Evolutionary conservation across 2,113 vertebrate species (phyloP).

Genomic region (Pteruthius melanotis): DNA sequence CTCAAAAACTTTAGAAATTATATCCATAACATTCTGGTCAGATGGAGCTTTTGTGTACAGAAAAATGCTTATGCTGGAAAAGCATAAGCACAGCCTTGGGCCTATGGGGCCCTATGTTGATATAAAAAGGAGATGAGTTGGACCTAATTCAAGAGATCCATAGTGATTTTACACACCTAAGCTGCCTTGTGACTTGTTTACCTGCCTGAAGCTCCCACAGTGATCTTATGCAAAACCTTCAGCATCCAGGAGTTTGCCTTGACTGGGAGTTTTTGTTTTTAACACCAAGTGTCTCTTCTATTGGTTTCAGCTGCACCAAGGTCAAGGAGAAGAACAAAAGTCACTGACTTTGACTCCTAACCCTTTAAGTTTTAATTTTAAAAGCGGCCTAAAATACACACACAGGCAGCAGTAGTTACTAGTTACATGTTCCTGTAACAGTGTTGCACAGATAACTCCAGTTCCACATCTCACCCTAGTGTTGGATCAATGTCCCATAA

Average conservation of each 20-base stretch:
- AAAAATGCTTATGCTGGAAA: background rate
- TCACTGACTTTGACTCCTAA: background rate
- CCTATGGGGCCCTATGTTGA: background rate
- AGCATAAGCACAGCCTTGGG: slow-evolving; percentile 23
- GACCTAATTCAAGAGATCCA: slow-evolving; percentile 35
- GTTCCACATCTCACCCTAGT: background rate
- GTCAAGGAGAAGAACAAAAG: background rate
- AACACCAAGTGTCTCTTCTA: background rate
- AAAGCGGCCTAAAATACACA: background rate
- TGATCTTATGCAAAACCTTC: background rate
- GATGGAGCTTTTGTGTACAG: background rate
- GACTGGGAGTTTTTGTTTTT: background rate
- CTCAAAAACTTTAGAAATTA: background rate
- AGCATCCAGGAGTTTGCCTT: background rate
- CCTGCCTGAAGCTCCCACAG: slow-evolving; percentile 28
- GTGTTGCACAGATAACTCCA: background rate
- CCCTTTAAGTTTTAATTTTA: background rate
- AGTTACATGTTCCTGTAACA: background rate
- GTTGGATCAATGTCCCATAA: background rate
- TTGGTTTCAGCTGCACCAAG: background rate
- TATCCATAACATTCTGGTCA: background rate
- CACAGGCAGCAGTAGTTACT: background rate
- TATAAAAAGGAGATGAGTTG: slow-evolving; percentile 34
- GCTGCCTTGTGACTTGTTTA: slow-evolving; percentile 20
- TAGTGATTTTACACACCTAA: slow-evolving; percentile 37